Conservation (phyloP, 2,888 invertebrate species). For the Drosophila melanosoma region DNA sequence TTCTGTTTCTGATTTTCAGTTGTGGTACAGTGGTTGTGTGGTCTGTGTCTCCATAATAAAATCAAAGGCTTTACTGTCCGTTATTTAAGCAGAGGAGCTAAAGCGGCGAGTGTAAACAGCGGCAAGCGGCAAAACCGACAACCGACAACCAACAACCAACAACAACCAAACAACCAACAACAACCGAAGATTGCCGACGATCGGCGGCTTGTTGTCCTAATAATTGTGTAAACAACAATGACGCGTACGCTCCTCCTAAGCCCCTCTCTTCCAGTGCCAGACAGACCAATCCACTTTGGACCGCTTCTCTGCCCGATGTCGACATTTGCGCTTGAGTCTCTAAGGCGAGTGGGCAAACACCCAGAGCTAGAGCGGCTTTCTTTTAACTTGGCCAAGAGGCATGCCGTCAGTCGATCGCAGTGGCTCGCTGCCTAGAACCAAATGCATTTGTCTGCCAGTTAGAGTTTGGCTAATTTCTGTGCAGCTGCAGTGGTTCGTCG, state of each 20-base stretch:
- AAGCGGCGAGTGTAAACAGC: slow-evolving; percentile 47
- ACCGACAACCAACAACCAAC: slow-evolving; percentile 34
- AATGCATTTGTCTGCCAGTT: slow-evolving; percentile 79
- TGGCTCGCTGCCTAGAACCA: slow-evolving; percentile 62
- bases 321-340: slow-evolving; percentile 26
- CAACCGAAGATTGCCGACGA: slow-evolving; percentile 60
- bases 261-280: slow-evolving; percentile 2
- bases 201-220: slow-evolving; percentile 82
- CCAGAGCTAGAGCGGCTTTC: slow-evolving; percentile 64
- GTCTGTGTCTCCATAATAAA: slow-evolving; percentile 44
- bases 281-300: slow-evolving; percentile 5
- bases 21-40: slow-evolving; percentile 45
- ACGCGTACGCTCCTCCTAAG: slow-evolving; percentile 66
- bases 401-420: slow-evolving; percentile 31
- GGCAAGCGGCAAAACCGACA: slow-evolving; percentile 51
- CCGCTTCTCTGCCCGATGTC: slow-evolving; percentile 17
- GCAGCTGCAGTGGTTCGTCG: slow-evolving; percentile 56
- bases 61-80: slow-evolving; percentile 50
- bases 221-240: slow-evolving; percentile 84
- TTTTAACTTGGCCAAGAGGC: slow-evolving; percentile 71
- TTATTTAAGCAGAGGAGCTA: slow-evolving; percentile 38
- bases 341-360: slow-evolving; percentile 63
- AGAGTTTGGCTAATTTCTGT: slow-evolving; percentile 82
- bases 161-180: slow-evolving; percentile 29
- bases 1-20: slow-evolving; percentile 10